Evolutionary conservation across 53 echinoderm and acorn worm species (phyloP).

Genomic region (Mesocentrotus franciscanus): DNA sequence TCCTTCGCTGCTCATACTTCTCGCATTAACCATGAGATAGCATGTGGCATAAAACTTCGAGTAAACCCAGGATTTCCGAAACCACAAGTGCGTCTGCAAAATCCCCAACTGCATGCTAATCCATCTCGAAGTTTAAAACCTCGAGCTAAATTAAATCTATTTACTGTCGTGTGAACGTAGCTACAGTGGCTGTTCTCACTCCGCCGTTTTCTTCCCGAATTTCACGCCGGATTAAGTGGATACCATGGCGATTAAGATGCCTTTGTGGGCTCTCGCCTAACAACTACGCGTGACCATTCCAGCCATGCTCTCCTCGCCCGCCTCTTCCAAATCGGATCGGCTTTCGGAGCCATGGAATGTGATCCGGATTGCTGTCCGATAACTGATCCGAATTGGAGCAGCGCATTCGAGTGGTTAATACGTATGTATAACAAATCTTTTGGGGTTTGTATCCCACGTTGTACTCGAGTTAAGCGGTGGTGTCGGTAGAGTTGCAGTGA

Average conservation of each 20-base stretch:
- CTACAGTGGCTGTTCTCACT: not conserved
- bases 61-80: too few species aligned
- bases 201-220: not conserved
- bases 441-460: not conserved
- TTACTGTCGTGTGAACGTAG: too few species aligned
- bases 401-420: not conserved
- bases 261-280: not conserved
- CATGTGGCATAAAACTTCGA: too few species aligned
- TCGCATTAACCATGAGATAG: too few species aligned
- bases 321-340: slow-evolving; percentile 14
- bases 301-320: not conserved
- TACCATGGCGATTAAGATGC: not conserved
- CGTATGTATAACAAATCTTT: not conserved
- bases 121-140: too few species aligned
- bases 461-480: not conserved
- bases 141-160: too few species aligned
- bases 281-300: slow-evolving; percentile 28
- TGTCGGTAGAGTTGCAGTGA: not conserved
- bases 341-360: not conserved
- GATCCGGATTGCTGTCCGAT: not conserved
- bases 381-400: slow-evolving; percentile 18
- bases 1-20: too few species aligned
- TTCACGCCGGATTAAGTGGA: not conserved
- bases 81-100: too few species aligned
- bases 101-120: too few species aligned